Conservation (phyloP, 2,113 vertebrate species). For the Neogobius melanostomus region DNA sequence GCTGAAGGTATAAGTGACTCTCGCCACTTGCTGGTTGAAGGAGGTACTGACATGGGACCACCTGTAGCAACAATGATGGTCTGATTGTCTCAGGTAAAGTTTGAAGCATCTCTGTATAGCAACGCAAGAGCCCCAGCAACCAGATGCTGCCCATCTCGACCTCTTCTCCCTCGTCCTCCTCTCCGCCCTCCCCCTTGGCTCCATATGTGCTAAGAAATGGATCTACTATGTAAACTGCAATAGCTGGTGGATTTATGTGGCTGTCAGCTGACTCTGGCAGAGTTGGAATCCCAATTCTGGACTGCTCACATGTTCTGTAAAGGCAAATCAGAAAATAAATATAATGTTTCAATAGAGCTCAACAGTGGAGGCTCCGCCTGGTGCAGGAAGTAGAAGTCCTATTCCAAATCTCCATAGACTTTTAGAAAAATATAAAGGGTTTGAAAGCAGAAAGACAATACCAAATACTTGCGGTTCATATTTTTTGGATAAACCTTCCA, state of each 20-base stretch:
- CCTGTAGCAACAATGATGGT: slow-evolving; percentile 92
- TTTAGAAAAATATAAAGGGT: too few relatives aligned
- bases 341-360: neutral
- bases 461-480: too few relatives aligned
- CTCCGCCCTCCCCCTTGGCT: slow-evolving; percentile 83
- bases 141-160: slow-evolving; percentile 86
- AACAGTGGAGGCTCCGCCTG: too few relatives aligned
- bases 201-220: slow-evolving; percentile 87
- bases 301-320: slow-evolving; percentile 83
- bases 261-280: slow-evolving; percentile 85
- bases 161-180: slow-evolving; percentile 89
- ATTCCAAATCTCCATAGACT: too few relatives aligned
- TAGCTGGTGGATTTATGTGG: slow-evolving; percentile 86
- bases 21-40: slow-evolving; percentile 95
- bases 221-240: slow-evolving; percentile 95
- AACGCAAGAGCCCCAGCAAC: slow-evolving; percentile 91
- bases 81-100: slow-evolving; percentile 88
- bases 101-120: slow-evolving; percentile 94
- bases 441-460: too few relatives aligned
- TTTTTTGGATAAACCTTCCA: too few relatives aligned
- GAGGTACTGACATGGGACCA: slow-evolving; percentile 95
- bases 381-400: too few relatives aligned
- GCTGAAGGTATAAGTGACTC: slow-evolving; percentile 91
- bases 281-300: slow-evolving; percentile 91
- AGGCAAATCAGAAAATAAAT: neutral